Base-by-base conservation (phyloP, 2,888 invertebrate genomes). In the Cheilosia grossa region DNA sequence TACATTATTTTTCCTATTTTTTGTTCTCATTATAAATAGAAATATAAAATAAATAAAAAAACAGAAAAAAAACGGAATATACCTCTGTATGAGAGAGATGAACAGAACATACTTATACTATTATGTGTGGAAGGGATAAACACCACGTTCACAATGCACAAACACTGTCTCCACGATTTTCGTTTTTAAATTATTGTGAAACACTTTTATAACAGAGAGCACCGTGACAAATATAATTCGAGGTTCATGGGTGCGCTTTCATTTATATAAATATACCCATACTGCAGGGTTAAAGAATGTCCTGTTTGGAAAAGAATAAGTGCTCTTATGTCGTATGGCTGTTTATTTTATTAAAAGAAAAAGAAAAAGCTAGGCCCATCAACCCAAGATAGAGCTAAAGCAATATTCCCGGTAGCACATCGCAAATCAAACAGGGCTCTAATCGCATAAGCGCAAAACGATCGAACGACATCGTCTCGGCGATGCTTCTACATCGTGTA, bases 1-100 rank as follows among this genome's bases (percentile, higher is more conserved):
- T 82, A 56, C 82, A 78, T 78, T 72, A 72, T 58, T 72, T 66
- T 72, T 61, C 47, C 47, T 66, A 54, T 67, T 74, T 67, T 82
- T 63, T 64, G 13, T 4, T 56, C 78, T 78, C 59, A 72, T 78
- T 82, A 70, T 77, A 63, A 59, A 66, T 13, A 51, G 27, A 54
- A n/a, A 30, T 15, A n/a, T 7, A 30, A 37, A 15, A n/a, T n/a
- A n/a, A n/a, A n/a, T n/a, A n/a, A 67, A 54, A 61, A 47, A 59
- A 53, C 21, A 21, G 21, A 21, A 21, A 21, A 21, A 69, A 63
- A 74, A 37, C 37, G 13, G 13, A 37, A 37, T 3, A 13, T 37
- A 77, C 70, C 66, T 67, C 24, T 70, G 19, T 37, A 47, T 10
- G 7, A 7, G 6, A 69, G 47, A 10, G 17, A 56, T 59, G 58